Conservation (phyloP, 2,888 invertebrate species). For the Euproctis similis region DNA sequence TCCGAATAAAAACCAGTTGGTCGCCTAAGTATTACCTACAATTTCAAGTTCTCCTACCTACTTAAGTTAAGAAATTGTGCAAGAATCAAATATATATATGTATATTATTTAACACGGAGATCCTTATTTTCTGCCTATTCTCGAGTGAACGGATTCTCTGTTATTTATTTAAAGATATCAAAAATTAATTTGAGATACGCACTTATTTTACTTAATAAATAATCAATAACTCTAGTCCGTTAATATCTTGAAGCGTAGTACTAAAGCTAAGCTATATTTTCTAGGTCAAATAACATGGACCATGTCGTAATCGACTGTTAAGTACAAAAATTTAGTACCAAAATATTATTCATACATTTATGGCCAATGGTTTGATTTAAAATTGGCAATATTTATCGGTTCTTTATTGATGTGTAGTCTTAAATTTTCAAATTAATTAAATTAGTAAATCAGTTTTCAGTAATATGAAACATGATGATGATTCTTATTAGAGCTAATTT, state of each 20-base stretch:
- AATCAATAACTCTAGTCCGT: conserved; percentile 39
- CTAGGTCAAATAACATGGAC: conserved; percentile 61
- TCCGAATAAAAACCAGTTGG: conserved; percentile 22
- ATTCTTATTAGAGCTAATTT: too few species aligned
- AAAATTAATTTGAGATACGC: conserved; percentile 41
- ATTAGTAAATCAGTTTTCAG: too few species aligned
- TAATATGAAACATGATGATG: too few species aligned
- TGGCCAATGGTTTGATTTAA: conserved; percentile 19
- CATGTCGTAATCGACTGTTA: conserved; percentile 52
- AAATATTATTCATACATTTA: conserved; percentile 56
- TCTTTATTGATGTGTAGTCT: too few species aligned
- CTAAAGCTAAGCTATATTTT: conserved; percentile 61
- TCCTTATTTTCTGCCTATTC: conserved; percentile 14
- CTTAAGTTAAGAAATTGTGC: conserved; percentile 67
- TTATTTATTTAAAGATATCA: conserved; percentile 35
- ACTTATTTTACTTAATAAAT: conserved; percentile 54
- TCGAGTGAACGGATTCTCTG: conserved; percentile 21
- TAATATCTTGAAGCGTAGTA: conserved; percentile 47
- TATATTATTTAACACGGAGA: too few species aligned
- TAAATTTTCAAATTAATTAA: too few species aligned
- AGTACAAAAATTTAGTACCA: conserved; percentile 68
- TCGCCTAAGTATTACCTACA: conserved; percentile 43
- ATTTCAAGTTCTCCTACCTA: conserved; percentile 56
- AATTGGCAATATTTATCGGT: too few species aligned
- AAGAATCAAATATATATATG: conserved; percentile 47